A percentile compares a stretch with the other conserved stretches of the same genome.
Evolutionary conservation across 2,888 invertebrate species (phyloP).

Genomic region (Plemyria rubiginata): DNA sequence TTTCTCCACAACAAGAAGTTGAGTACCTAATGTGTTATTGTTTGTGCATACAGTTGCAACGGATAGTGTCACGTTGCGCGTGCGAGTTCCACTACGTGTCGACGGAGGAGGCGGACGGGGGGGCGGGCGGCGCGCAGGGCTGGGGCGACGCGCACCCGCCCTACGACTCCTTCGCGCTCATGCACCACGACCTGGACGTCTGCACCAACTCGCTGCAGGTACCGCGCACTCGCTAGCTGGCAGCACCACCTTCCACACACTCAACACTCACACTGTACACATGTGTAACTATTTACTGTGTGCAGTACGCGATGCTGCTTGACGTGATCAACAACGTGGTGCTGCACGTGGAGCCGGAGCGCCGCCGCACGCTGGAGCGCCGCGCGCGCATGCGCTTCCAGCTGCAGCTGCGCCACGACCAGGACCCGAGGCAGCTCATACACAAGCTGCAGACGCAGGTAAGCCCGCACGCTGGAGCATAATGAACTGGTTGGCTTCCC

Average conservation of each 20-base stretch:
- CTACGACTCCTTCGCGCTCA: constrained; percentile 98
- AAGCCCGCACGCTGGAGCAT: constrained; percentile 91
- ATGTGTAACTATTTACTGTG: no score
- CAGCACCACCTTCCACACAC: no score
- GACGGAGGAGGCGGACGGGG: constrained; percentile 92
- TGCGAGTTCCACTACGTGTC: constrained; percentile 99
- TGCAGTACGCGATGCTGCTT: constrained; percentile 97
- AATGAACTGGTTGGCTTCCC: no score
- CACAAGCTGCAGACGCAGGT: constrained; percentile 95
- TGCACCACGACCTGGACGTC: constrained; percentile 99
- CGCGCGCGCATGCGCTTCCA: constrained; percentile 97
- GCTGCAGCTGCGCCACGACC: constrained; percentile 94
- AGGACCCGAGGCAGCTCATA: constrained; percentile 96
- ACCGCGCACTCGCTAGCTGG: constrained; percentile 44
- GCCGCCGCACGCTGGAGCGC: constrained; percentile 95
- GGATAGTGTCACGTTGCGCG: constrained; percentile 98
- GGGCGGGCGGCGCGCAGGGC: constrained; percentile 76
- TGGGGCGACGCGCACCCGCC: constrained; percentile 93
- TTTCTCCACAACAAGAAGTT: no score
- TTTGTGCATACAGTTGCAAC: constrained; percentile 96
- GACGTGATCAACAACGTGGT: constrained; percentile 99
- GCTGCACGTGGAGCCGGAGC: constrained; percentile 97
- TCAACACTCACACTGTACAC: no score
- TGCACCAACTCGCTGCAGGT: constrained; percentile 96
- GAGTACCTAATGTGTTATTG: no score